Conservation (phyloP, 2,113 vertebrate species). For the Plestiodon gilberti region DNA sequence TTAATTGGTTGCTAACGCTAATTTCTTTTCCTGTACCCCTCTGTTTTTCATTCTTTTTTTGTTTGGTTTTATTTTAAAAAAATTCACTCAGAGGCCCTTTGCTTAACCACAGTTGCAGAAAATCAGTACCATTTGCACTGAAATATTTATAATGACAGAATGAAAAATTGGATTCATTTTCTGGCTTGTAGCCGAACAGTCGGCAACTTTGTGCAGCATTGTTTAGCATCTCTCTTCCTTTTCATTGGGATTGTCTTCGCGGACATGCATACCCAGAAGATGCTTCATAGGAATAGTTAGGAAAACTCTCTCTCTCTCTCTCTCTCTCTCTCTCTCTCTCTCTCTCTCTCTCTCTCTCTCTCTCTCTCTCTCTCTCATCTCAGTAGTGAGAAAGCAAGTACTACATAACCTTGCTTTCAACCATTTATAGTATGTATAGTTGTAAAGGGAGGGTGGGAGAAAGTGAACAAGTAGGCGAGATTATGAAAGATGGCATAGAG, state of each 20-base stretch:
- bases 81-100: constrained; percentile 83
- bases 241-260: constrained; percentile 65
- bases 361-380: constrained; percentile 42
- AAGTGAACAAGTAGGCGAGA: not conserved
- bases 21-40: constrained; percentile 31
- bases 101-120: constrained; percentile 87
- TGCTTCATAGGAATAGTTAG: constrained; percentile 67
- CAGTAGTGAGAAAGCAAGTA: constrained; percentile 57
- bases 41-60: constrained; percentile 44
- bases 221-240: constrained; percentile 77
- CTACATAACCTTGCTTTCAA: constrained; percentile 49
- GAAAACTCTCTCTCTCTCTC: no score
- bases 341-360: constrained; percentile 22
- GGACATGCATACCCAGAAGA: constrained; percentile 39
- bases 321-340: constrained; percentile 24
- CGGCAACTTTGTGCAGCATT: constrained; percentile 79
- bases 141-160: constrained; percentile 91
- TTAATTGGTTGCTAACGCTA: constrained; percentile 81
- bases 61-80: constrained; percentile 66
- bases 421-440: constrained; percentile 1
- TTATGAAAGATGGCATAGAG: constrained; percentile 39
- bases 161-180: constrained; percentile 90
- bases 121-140: constrained; percentile 86
- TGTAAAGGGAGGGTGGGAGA: accelerated
- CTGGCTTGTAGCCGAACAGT: constrained; percentile 84